These are phyloP conservation scores for Leucoma salicis DNA, from an alignment of 2,888 invertebrate genomes.

Conservation along the genomic window DNA sequence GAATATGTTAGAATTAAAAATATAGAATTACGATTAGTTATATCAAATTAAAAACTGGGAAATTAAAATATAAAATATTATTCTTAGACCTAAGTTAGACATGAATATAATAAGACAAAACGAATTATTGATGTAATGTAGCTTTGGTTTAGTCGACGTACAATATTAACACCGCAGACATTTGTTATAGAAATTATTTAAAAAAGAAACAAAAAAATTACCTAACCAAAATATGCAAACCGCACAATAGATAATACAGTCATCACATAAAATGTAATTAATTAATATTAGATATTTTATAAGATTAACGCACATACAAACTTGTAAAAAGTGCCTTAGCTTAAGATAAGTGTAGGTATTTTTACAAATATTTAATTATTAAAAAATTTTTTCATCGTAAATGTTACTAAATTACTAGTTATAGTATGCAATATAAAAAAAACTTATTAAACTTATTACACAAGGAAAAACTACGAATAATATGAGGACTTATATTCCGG, in stretches of 20 bases:
- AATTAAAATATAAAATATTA: conserved; percentile 16
- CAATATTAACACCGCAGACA: not conserved
- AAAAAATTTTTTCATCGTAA: too few relatives aligned
- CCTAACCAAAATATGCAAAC: conserved; percentile 12
- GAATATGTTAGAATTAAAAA: conserved; percentile 28
- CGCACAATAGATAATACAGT: conserved; percentile 14
- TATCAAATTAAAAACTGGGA: conserved; percentile 29
- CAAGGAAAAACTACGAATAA: too few relatives aligned
- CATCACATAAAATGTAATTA: conserved; percentile 28
- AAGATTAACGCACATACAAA: conserved; percentile 40
- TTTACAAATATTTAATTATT: conserved; percentile 34
- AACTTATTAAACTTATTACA: not conserved
- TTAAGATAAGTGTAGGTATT: conserved; percentile 36
- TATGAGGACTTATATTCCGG: too few relatives aligned
- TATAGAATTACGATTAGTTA: conserved; percentile 11
- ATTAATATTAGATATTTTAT: conserved; percentile 32
- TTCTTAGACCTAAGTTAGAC: conserved; percentile 11
- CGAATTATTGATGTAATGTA: conserved; percentile 13
- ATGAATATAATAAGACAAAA: conserved; percentile 8
- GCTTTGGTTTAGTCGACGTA: conserved; percentile 17
- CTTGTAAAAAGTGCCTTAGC: conserved; percentile 51
- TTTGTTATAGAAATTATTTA: not conserved
- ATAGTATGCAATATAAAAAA: not conserved
- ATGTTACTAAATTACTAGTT: not conserved
- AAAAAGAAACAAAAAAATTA: not conserved